Percentiles rank a stretch among this genome's conserved stretches.
Evolutionary conservation across 2,888 invertebrate genomes (phyloP).

Genomic region (Athrips mouffetella): DNA sequence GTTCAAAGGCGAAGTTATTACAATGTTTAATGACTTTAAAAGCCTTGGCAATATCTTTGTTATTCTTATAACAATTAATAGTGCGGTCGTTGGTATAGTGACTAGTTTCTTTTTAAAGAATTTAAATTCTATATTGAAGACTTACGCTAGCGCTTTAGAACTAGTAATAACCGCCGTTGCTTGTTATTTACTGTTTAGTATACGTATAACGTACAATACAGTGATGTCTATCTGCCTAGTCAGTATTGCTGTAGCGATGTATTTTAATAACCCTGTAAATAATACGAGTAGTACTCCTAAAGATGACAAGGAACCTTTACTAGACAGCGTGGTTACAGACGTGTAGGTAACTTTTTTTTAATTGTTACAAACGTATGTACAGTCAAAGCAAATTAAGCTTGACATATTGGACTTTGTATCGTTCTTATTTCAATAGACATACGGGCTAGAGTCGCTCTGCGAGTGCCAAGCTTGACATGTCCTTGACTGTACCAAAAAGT

Average conservation of each 20-base stretch:
- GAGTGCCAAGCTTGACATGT: no score
- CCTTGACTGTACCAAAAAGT: no score
- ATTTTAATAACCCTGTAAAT: constrained; percentile 92
- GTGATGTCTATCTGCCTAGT: constrained; percentile 89
- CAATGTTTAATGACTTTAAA: constrained; percentile 78
- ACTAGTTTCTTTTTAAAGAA: constrained; percentile 96
- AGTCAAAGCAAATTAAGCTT: no score
- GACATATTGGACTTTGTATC: no score
- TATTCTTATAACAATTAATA: constrained; percentile 90
- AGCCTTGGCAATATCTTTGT: constrained; percentile 83
- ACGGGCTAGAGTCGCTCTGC: no score
- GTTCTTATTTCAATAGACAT: no score
- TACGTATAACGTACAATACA: constrained; percentile 90
- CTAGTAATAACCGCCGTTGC: constrained; percentile 93
- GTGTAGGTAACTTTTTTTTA: no score
- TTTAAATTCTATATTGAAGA: constrained; percentile 96
- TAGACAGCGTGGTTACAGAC: constrained; percentile 42
- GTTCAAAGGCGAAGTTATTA: constrained; percentile 80
- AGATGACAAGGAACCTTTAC: constrained; percentile 49
- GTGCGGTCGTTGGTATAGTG: constrained; percentile 93
- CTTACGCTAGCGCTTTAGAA: constrained; percentile 96
- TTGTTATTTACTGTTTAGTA: constrained; percentile 90
- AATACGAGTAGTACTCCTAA: constrained; percentile 49
- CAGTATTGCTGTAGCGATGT: constrained; percentile 89
- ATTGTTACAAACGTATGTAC: no score